Base-by-base conservation (phyloP, 2,797 vertebrate species). In the Crax fasciolata region DNA sequence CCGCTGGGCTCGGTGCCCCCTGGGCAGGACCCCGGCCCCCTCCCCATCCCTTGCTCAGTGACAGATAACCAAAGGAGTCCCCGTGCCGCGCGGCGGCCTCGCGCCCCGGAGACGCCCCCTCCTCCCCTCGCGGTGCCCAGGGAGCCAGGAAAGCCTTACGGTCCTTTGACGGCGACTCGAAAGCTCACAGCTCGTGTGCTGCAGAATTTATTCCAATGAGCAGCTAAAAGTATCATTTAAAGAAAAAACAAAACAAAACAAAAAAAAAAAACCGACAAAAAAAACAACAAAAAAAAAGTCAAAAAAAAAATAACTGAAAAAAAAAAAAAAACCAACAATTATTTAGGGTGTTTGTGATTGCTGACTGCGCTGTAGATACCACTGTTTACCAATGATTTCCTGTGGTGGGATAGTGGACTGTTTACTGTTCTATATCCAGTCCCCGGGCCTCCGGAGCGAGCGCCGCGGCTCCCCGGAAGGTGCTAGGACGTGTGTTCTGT, bases 331-430 rank as follows among this genome's bases (percentile, higher is more conserved):
- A 14, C 27, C 28, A 54, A 28, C 97, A 97, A 98, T 98, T 98
- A 98, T 98, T 99, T 99, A 99, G 99, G 98, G 98, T 98, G 98
- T 98, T 99, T 99, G 99, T 99, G 98, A 99, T 99, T 99, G 98
- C 98, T 98, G 98, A 99, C 98, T 98, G 99, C 99, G 99, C 98
- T 97, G 98, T 99, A 99, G 99, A 99, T 98, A 98, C 99, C 99
- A 98, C 98, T 98, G 98, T 99, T 99, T 99, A 99, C 99, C 99
- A 99, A 99, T 99, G 98, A 99, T 98, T 98, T 98, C 98, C 99
- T 99, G 99, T 99, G 98, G 98, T 99, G 99, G 99, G 99, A 99
- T 99, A 98, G 98, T 99, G 98, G 98, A 98, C 98, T 98, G 98
- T 99, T 99, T 99, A 99, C 99, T 99, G 98, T 99, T 99, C 98